Conservation (phyloP, 2,113 vertebrate genomes). For the Fulmarus glacialis region DNA sequence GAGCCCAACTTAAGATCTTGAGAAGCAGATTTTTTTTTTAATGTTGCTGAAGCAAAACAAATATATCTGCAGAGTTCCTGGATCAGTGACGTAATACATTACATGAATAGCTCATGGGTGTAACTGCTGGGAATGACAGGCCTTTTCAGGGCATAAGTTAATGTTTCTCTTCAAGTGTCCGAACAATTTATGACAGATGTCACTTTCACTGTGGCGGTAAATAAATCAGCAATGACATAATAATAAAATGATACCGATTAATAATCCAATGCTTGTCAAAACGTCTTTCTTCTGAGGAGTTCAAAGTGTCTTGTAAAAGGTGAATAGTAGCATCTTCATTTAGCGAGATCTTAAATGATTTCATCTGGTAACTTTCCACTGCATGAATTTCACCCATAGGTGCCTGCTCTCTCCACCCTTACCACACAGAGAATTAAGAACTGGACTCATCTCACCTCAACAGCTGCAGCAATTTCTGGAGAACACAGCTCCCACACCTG, state of each 20-base stretch:
- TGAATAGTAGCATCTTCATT: not conserved
- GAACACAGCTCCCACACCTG: constrained; percentile 80
- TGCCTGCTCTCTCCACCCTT: not conserved
- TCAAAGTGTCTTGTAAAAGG: not conserved
- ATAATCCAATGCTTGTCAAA: not conserved
- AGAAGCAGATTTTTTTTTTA: not conserved
- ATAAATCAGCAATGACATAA: not conserved
- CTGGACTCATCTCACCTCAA: constrained; percentile 68
- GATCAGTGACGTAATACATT: not conserved
- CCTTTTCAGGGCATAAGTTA: not conserved
- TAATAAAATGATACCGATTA: not conserved
- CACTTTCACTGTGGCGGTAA: not conserved
- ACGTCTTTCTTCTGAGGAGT: not conserved
- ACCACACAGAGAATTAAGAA: not conserved
- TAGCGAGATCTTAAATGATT: not conserved
- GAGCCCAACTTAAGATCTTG: not conserved
- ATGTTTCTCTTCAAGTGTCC: not conserved
- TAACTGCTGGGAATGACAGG: not conserved
- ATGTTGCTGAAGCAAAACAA: not conserved
- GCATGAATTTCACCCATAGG: not conserved
- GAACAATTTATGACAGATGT: not conserved
- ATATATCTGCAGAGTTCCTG: not conserved
- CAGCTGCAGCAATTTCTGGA: constrained; percentile 77
- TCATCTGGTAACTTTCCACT: not conserved
- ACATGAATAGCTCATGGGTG: not conserved